Percentiles rank a stretch among this genome's conserved stretches.
phyloP scores from a whole-genome alignment of 92 coral and sea anemone species.

The Umimayanthus kanabou region DNA sequence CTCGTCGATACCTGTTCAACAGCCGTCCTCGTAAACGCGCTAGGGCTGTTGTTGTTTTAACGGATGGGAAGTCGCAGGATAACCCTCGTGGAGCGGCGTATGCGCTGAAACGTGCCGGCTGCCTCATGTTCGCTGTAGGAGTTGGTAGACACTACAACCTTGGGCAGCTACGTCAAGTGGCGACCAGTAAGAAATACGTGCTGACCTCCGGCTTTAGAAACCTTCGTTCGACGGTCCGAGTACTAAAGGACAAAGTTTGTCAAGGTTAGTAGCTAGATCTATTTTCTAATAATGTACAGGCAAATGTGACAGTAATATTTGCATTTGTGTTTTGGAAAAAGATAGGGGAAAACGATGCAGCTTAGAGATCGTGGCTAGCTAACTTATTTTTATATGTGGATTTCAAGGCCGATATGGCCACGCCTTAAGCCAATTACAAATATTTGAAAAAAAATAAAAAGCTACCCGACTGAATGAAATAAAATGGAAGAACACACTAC shows the following conservation, averaged over 20 bases:
- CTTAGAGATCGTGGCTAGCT: not conserved
- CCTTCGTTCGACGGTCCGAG: slow-evolving; percentile 51
- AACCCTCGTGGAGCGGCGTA: slow-evolving; percentile 40
- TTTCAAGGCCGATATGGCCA: not conserved
- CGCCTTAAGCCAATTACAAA: not conserved
- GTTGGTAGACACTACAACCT: slow-evolving; percentile 44
- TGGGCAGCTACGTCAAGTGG: slow-evolving; percentile 63
- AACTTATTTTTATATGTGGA: too few relatives aligned
- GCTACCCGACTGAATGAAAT: too few relatives aligned
- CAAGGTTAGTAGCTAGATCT: slow-evolving; percentile 48
- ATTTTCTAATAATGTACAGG: too few relatives aligned
- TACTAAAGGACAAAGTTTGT: slow-evolving; percentile 64
- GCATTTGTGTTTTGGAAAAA: not conserved
- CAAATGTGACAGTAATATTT: too few relatives aligned
- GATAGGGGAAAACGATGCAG: not conserved
- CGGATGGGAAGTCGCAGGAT: slow-evolving; percentile 63
- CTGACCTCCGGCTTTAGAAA: slow-evolving; percentile 60
- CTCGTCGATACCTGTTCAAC: slow-evolving; percentile 47
- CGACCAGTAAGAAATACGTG: slow-evolving; percentile 58
- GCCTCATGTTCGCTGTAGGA: slow-evolving; percentile 56
- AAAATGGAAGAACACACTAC: too few relatives aligned
- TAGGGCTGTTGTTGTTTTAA: slow-evolving; percentile 64
- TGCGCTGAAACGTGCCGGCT: slow-evolving; percentile 52
- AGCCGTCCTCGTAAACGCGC: slow-evolving; percentile 52
- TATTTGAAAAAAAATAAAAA: too few relatives aligned